Percentiles rank a stretch among this genome's conserved stretches.
Conservation (phyloP, 1,140 invertebrate genomes). For the Monochamus saltuarius region DNA sequence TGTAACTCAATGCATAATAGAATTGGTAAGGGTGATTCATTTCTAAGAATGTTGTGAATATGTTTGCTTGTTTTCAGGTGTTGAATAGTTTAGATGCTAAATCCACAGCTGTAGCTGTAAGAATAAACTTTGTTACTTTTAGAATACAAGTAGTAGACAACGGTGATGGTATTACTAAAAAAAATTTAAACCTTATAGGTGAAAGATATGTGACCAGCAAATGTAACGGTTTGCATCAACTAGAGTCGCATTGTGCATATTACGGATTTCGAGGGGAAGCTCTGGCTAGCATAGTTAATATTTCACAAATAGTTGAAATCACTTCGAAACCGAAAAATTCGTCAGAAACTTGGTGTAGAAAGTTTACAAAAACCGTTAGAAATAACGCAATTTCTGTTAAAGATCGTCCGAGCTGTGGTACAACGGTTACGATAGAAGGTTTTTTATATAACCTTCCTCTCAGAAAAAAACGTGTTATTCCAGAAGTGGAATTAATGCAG, state of each 20-base stretch:
- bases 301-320: constrained; percentile 59
- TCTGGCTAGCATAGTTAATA: constrained; percentile 60
- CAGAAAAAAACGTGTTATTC: constrained; percentile 57
- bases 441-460: constrained; percentile 66
- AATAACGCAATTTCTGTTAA: constrained; percentile 26
- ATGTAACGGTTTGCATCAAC: constrained; percentile 55
- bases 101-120: constrained; percentile 62
- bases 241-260: constrained; percentile 55
- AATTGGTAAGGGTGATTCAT: constrained; percentile 35
- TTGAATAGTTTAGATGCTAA: constrained; percentile 66
- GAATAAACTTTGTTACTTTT: constrained; percentile 59
- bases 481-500: constrained; percentile 58
- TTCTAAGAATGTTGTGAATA: neutral
- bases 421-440: constrained; percentile 63
- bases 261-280: constrained; percentile 68
- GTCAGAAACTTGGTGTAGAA: constrained; percentile 55
- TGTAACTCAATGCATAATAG: constrained; percentile 42
- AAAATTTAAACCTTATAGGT: constrained; percentile 58
- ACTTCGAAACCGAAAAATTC: constrained; percentile 52
- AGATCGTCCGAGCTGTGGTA: constrained; percentile 58
- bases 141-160: constrained; percentile 69
- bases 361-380: constrained; percentile 42
- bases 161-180: constrained; percentile 58
- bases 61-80: constrained; percentile 52
- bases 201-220: constrained; percentile 65